Evolutionary conservation across 2,797 vertebrate genomes (phyloP), one percentile per base, ranked within the genome.

Genomic region (Typhlichthys eigenmanni): DNA sequence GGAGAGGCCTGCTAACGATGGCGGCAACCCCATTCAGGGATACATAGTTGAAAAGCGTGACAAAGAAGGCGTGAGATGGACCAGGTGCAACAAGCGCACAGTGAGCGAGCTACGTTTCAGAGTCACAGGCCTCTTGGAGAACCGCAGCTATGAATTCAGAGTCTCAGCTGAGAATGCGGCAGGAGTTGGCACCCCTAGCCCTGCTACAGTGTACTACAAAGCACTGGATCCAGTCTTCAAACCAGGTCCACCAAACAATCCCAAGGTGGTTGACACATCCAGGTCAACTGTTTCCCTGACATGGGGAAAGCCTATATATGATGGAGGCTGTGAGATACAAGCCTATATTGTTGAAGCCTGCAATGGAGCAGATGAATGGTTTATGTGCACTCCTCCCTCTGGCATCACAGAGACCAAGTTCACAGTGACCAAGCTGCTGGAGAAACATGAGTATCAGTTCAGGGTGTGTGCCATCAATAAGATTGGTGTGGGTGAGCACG

Each of bases 261-360:
- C 97, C 47, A 98, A 95, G 84, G 94, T 95, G 69, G 93, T 87
- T 6, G 95, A 99, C 86, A 87, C 94, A 70, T 96, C 97, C 69
- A 94, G 95, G 85, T 95, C 95, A 69, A 95, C 97, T 24, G 95
- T 98, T 70, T 94, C 95, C 64, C 92, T 99, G 72, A 93, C 94
- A 69, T 99, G 98, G 98, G 91, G 95, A 57, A 98, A 96, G 85
- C 98, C 98, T 49, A 99, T 99, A 76, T 99, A 99, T 88, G 98
- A 99, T 62, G 98, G 98, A 77, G 97, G 96, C 64, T 95, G 95
- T 93, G 95, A 98, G 88, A 95, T 99, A 88, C 94, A 97, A 82
- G 94, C 95, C 78, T 99, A 99, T 75, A 95, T 99, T 84, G 94
- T 99, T 74, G 98, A 99, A 86, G 94, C 93, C 66, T 94, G 94